Base-by-base conservation (phyloP, 1,140 invertebrate genomes). In the Alviniconcha marisindica region DNA sequence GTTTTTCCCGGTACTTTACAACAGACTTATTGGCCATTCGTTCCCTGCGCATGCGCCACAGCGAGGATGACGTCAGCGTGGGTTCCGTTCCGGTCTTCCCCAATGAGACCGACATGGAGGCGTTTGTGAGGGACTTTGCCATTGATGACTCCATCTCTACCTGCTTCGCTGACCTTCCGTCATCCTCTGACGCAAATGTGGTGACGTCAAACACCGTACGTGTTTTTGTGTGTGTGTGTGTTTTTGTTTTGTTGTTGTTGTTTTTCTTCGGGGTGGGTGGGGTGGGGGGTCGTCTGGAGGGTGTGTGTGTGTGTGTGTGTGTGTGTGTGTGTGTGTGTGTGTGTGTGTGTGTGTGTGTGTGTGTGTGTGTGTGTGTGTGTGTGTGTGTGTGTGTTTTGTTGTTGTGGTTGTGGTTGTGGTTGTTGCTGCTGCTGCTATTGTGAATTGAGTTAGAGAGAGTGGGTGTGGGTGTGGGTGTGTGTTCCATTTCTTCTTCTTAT, bases 101-200 rank as follows among this genome's bases (percentile, higher is more conserved):
- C 73, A 51, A 4, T 31, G 42, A 76, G 28, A 24, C 1, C 28
- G 73, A 76, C 73, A 31, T 76, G 73, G 73, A 40, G 10, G 24
- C n/a, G 38, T 51, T 76, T 2, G 73, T 76, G 73, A 40, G 73
- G 42, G 73, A 76, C 73, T 40, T 76, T 24, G 24, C 73, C 42
- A 76, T 76, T n/a, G 73, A 76, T 76, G 73, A 76, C 73, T 40
- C 73, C 73, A 76, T 76, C 10, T 48, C 73, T 36, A 1, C 4
- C 42, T 76, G 73, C 21, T 76, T 76, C 42, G 73, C 73, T 10
- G 73, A 76, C 42, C 24, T 76, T 28, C 44, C 44, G n/a, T 51
- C 73, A 2, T 28, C 38, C n/a, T 76, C 21, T 28, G 73, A 51
- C 24, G 73, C n/a, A 18, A 71, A 31, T 2, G 33, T 24, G 36